Evolutionary conservation across 2,797 vertebrate genomes (phyloP).

Genomic region (Xiphorhynchus erythropygius): DNA sequence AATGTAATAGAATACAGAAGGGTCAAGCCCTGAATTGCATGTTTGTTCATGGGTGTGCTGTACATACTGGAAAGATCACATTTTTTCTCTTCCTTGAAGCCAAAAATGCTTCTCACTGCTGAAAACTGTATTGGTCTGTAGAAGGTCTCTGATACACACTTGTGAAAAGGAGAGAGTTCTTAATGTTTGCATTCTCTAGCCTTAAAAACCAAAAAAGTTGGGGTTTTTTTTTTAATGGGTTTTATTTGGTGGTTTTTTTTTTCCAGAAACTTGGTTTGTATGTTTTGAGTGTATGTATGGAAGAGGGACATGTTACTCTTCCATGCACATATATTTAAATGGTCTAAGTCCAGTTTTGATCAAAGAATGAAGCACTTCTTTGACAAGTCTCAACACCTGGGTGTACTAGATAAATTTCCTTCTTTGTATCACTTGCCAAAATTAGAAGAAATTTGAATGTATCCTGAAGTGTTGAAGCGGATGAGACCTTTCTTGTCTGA

Average conservation of each 20-base stretch:
- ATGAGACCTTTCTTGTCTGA: not conserved
- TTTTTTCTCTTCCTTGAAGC: not conserved
- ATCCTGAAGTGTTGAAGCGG: not conserved
- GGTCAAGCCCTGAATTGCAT: not conserved
- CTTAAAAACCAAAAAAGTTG: rapidly evolving
- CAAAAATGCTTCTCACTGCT: not conserved
- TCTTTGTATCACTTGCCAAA: not conserved
- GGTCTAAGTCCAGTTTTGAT: not conserved
- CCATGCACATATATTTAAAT: not conserved
- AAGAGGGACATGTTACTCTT: not conserved
- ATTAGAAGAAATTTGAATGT: not conserved
- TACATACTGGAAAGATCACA: not conserved
- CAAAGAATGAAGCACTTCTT: not conserved
- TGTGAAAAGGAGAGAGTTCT: not conserved
- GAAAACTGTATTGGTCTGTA: not conserved
- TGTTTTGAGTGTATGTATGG: not conserved
- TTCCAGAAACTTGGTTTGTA: not conserved
- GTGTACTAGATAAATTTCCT: not conserved
- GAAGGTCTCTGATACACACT: not conserved
- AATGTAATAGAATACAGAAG: not conserved
- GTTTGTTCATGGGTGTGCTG: not conserved
- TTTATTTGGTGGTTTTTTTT: not conserved
- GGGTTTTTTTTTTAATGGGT: not conserved
- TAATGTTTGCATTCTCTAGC: not conserved
- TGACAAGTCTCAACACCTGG: not conserved